Evolutionary conservation across 2,113 vertebrate species (phyloP), one percentile per base, ranked within the genome.

Genomic region (Gobius niger): DNA sequence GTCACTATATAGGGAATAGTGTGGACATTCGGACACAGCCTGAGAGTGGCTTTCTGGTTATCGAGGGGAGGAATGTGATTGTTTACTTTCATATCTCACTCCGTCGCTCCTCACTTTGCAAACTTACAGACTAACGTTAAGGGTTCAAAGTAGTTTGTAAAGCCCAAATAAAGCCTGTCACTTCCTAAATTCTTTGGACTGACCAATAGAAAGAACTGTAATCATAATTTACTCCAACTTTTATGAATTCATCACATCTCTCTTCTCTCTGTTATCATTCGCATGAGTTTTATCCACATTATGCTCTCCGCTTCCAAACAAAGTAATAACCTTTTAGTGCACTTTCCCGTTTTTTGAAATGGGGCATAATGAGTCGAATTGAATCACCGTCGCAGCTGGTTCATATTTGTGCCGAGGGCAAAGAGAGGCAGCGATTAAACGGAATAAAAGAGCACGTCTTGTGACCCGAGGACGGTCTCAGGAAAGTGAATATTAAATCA

Each of bases 191-290:
- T 34, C 24, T 4, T 34, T 34, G 24, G 24, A 34, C 5, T 34
- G 24, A 2, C 24, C 24, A 34, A 34, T 34, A 34, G 24, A 34
- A 34, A 34, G 24, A 34, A 34, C 24, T 34, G 5, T 34, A 3
- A 34, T 34, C 24, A 34, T 34, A 34, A 34, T 34, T 34, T 34
- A 34, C 24, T 34, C 24, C 3, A 65, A 63, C 63, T 9, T 67
- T 82, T 42, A 65, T 73, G 62, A 42, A 62, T 67, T 63, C 53
- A 76, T 75, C 59, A 40, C 44, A 47, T 6, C 18, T 47, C 61
- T 71, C 60, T 44, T 68, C 70, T 44, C 61, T 71, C 60, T 44
- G 68, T 70, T 44, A 34, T 1, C 41, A 10, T 41, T 68, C 53
- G 7, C 53, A 76, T 65, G 69, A 41, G 8, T 53, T 73, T 47